Base-by-base conservation (phyloP, 1,140 invertebrate species). In the Stegodyphus mimosarum region DNA sequence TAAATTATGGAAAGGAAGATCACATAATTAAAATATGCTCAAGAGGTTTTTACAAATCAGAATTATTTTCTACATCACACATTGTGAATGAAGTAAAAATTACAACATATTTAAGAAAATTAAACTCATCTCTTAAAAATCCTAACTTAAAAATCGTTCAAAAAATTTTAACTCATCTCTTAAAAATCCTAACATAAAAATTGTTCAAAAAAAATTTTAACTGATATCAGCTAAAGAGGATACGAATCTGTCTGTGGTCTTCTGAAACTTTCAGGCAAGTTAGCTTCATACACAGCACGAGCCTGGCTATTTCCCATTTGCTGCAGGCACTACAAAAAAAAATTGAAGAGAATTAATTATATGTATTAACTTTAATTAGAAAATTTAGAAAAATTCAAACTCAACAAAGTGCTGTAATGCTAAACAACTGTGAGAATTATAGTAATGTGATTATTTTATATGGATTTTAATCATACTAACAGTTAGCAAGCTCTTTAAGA, bases 291-390 rank as follows among this genome's bases (percentile, higher is more conserved):
- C 0, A 99, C 97, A 33, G 97, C 98, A 83, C 97, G 93, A 0
- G 97, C 98, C 88, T 88, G 88, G n/a, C 95, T 97, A 91, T 99
- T 99, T 11, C 98, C 98, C 95, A 99, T 99, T 90, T 98, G 96
- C 91, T 99, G 96, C 88, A 99, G 92, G 93, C 95, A 94, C 94
- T 95, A 88, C 63, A 90, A 90, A 33, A 64, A 11, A 63, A 33
- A 77, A 63, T 76, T 49, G 17, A 10, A 77, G 1, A 60, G 15
- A 60, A 60, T 11, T 33, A 33, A 33, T 33, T 33, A 33, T 33
- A 33, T 33, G 33, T 33, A 33, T 33, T 33, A 33, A 33, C 33
- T 33, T 33, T 33, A 33, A 33, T 33, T 33, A 60, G 55, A 0
- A 10, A 60, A 60, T 60, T 10, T 60, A 60, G 55, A 60, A 60